phyloP scores from a whole-genome alignment of 2,113 vertebrate species.

The Hydropotes inermis region DNA sequence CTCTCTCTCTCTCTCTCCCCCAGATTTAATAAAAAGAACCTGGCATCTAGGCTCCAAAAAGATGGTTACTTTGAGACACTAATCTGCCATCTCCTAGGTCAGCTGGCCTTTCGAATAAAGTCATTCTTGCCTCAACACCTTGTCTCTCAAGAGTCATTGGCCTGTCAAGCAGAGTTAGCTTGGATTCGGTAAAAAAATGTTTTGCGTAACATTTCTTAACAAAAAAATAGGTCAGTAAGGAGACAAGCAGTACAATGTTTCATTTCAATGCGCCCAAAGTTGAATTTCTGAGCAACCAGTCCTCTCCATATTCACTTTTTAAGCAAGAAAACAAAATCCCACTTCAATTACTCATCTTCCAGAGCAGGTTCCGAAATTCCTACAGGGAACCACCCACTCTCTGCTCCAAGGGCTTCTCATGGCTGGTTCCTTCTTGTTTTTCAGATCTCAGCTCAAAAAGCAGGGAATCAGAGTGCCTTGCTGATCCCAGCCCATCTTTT shows the following conservation, averaged over 20 bases:
- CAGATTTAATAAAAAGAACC: not conserved
- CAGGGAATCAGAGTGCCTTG: not conserved
- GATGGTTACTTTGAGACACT: not conserved
- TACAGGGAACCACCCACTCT: not conserved
- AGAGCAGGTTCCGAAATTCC: not conserved
- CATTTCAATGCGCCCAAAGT: not conserved
- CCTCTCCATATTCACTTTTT: not conserved
- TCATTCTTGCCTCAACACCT: not conserved
- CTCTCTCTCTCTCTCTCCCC: not conserved
- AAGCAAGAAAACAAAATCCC: not conserved
- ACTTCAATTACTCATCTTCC: not conserved
- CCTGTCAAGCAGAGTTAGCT: not conserved
- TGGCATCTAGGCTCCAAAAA: not conserved
- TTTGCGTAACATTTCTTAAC: not conserved
- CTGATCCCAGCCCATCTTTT: not conserved
- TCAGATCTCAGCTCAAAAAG: not conserved
- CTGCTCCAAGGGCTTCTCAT: not conserved
- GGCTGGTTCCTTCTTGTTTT: not conserved
- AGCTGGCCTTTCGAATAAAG: not conserved
- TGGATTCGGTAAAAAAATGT: not conserved
- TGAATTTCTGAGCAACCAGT: not conserved
- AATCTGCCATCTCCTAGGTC: not conserved
- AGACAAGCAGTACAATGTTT: not conserved
- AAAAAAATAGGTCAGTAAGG: not conserved
- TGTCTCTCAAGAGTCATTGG: not conserved